Percentiles rank a stretch among this genome's conserved stretches.
Evolutionary conservation across 2,888 invertebrate genomes (phyloP).

Genomic region (Hemaris fuciformis): DNA sequence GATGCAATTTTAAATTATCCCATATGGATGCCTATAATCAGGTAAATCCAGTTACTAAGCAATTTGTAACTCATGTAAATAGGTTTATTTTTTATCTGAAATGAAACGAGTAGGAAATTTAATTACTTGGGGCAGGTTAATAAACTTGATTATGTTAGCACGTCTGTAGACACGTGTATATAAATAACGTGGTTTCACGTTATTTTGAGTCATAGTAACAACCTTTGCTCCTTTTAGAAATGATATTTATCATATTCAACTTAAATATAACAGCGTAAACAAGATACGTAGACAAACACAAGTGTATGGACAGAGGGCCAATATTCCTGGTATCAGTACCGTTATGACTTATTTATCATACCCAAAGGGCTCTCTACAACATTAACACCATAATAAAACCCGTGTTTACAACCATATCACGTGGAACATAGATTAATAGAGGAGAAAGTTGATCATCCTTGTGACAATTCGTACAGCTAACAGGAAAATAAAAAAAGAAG

Average conservation of each 20-base stretch:
- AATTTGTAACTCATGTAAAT: no score
- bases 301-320: not conserved
- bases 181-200: not conserved
- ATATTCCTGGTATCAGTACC: not conserved
- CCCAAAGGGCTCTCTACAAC: not conserved
- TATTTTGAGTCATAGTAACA: not conserved
- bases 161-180: not conserved
- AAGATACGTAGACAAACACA: not conserved
- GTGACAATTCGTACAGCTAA: slow-evolving; percentile 32
- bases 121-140: not conserved
- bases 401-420: slow-evolving; percentile 9
- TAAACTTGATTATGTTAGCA: not conserved
- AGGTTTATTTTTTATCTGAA: not conserved
- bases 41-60: no score
- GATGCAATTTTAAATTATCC: no score
- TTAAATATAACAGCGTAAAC: not conserved
- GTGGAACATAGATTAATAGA: slow-evolving; percentile 20
- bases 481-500: slow-evolving; percentile 35
- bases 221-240: not conserved
- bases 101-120: not conserved
- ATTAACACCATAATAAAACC: not conserved
- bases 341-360: not conserved
- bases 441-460: slow-evolving; percentile 41
- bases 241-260: not conserved
- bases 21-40: no score